phyloP scores from a whole-genome alignment of 2,888 invertebrate genomes.

The Agonopterix heracliana region DNA sequence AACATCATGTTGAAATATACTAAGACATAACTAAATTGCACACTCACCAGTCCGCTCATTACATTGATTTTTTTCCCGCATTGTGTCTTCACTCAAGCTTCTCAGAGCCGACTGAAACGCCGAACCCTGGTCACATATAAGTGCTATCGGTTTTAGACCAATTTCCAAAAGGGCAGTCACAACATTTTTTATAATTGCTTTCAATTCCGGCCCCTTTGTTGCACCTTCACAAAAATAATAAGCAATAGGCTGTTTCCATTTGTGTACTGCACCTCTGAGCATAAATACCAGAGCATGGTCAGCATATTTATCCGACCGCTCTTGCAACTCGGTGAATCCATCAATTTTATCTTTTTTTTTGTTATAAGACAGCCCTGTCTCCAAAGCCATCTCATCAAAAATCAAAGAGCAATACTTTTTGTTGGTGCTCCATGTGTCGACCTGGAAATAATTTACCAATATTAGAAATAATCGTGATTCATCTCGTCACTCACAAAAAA shows the following conservation, averaged over 20 bases:
- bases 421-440: not conserved
- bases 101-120: constrained; percentile 3
- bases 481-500: too few relatives aligned
- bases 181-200: constrained; percentile 6
- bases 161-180: constrained; percentile 2
- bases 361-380: not conserved
- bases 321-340: constrained; percentile 6
- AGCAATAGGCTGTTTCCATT: constrained; percentile 13
- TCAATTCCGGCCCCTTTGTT: constrained; percentile 1
- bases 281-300: constrained; percentile 13
- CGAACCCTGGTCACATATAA: constrained; percentile 1
- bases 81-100: constrained; percentile 1
- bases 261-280: constrained; percentile 10
- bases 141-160: constrained; percentile 3
- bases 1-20: too few relatives aligned
- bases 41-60: too few relatives aligned
- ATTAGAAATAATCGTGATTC: not conserved
- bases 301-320: constrained; percentile 5
- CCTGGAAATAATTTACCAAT: not conserved
- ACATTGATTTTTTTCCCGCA: not conserved
- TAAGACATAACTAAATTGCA: too few relatives aligned
- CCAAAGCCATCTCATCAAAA: constrained; percentile 2
- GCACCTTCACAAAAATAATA: constrained; percentile 13
- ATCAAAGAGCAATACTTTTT: not conserved
- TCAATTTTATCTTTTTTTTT: not conserved